phyloP scores from a whole-genome alignment of 92 coral and sea anemone species.

The Parazoanthus darwini region DNA sequence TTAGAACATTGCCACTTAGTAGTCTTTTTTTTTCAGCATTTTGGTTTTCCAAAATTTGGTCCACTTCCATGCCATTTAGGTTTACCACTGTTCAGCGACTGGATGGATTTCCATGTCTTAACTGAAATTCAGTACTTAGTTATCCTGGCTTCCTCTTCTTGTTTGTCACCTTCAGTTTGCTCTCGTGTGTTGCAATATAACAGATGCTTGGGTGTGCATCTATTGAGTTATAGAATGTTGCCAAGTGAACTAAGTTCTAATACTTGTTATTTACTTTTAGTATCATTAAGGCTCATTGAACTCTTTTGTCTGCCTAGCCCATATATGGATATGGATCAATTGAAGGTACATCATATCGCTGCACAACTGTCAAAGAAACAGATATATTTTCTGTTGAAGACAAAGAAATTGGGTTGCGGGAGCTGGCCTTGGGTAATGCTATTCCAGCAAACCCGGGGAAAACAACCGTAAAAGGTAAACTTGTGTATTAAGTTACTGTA shows the following conservation, averaged over 20 bases:
- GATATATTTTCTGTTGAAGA: slow-evolving; percentile 94
- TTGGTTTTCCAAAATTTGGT: no score
- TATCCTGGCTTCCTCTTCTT: neutral
- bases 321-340: slow-evolving; percentile 94
- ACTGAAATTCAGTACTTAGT: no score
- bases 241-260: no score
- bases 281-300: neutral
- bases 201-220: no score
- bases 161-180: no score
- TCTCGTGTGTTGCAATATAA: no score
- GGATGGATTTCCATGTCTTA: neutral
- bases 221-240: no score
- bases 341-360: slow-evolving; percentile 82
- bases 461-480: slow-evolving; percentile 75
- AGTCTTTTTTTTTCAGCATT: no score
- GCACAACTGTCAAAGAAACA: slow-evolving; percentile 77
- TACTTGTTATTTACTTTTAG: neutral
- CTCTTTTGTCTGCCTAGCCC: slow-evolving; percentile 55
- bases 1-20: no score
- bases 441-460: slow-evolving; percentile 84
- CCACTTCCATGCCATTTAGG: no score
- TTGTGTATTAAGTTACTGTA: neutral
- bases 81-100: neutral
- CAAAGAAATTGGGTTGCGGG: slow-evolving; percentile 89
- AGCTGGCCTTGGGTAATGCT: slow-evolving; percentile 88